A percentile compares a stretch with the other conserved stretches of the same genome.
phyloP scores from a whole-genome alignment of 2,113 vertebrate genomes.

The Antechinus stuartii region DNA sequence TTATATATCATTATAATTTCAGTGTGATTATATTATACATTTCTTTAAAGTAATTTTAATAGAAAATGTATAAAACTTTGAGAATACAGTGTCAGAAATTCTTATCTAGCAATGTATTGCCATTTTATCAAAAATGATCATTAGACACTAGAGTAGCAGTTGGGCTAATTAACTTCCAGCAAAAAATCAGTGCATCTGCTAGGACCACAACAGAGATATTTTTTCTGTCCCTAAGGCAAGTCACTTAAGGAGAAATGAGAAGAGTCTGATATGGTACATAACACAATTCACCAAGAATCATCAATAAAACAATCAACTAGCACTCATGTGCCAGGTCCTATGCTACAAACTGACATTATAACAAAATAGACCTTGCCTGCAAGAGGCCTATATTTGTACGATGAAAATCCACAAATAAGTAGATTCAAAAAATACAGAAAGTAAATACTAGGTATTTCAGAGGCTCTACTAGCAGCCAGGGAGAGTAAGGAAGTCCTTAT shows the following conservation, averaged over 20 bases:
- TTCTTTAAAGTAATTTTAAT: not conserved
- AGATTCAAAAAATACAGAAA: not conserved
- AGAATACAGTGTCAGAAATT: not conserved
- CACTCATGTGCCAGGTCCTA: not conserved
- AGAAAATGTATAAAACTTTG: not conserved
- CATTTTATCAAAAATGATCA: not conserved
- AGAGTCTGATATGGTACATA: rapidly evolving
- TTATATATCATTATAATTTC: not conserved
- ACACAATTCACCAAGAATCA: not conserved
- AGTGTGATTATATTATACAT: not conserved
- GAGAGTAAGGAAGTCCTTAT: not conserved
- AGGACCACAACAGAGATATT: not conserved
- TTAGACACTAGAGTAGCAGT: not conserved
- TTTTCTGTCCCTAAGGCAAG: slow-evolving; percentile 2
- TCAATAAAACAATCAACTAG: not conserved
- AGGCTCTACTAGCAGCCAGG: not conserved
- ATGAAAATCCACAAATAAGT: not conserved
- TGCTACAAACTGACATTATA: not conserved
- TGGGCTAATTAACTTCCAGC: slow-evolving; percentile 5
- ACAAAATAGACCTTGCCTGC: not conserved
- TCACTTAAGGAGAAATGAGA: slow-evolving; percentile 4
- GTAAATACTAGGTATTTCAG: not conserved
- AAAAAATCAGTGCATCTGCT: slow-evolving; percentile 16
- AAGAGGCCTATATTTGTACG: not conserved
- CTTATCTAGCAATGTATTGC: slow-evolving; percentile 10